These are phyloP conservation scores for Anodontia alba DNA, from an alignment of 2,888 invertebrate species.

Conservation along the genomic window DNA sequence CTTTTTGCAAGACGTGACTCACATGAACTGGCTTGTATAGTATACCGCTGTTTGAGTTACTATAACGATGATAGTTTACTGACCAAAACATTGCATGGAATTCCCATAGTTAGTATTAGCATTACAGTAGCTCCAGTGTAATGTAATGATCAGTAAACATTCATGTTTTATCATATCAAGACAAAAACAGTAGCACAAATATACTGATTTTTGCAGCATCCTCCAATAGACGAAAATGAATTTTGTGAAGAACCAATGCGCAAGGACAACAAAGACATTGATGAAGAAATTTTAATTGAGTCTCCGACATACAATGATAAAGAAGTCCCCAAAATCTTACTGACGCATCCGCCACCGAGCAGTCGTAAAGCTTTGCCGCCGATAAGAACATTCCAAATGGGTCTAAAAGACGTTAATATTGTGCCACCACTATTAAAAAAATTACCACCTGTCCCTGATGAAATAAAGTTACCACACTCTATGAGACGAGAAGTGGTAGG, in stretches of 20 bases:
- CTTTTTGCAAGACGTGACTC: too few species aligned
- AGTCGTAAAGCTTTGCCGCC: constrained; percentile 51
- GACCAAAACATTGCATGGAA: too few species aligned
- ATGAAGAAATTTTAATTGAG: constrained; percentile 11
- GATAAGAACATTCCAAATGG: constrained; percentile 24
- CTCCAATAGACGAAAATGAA: constrained; percentile 36
- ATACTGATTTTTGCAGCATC: constrained; percentile 30
- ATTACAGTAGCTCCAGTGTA: too few species aligned
- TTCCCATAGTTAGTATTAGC: too few species aligned
- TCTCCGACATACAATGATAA: not conserved
- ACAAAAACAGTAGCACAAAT: too few species aligned
- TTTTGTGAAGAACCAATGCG: constrained; percentile 22
- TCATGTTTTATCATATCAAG: too few species aligned
- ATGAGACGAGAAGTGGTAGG: not conserved
- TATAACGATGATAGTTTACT: too few species aligned
- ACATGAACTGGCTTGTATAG: too few species aligned
- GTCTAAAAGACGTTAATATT: constrained; percentile 40
- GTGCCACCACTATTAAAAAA: constrained; percentile 43
- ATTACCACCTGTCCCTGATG: constrained; percentile 38
- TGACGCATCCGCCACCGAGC: constrained; percentile 48
- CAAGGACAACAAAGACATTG: not conserved
- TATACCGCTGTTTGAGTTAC: too few species aligned
- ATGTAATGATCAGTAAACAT: too few species aligned
- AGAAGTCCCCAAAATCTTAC: constrained; percentile 28
- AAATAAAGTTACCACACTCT: constrained; percentile 4